These are phyloP conservation scores for Neuroterus valhalla DNA, from an alignment of 1,140 invertebrate species.

Conservation along the genomic window DNA sequence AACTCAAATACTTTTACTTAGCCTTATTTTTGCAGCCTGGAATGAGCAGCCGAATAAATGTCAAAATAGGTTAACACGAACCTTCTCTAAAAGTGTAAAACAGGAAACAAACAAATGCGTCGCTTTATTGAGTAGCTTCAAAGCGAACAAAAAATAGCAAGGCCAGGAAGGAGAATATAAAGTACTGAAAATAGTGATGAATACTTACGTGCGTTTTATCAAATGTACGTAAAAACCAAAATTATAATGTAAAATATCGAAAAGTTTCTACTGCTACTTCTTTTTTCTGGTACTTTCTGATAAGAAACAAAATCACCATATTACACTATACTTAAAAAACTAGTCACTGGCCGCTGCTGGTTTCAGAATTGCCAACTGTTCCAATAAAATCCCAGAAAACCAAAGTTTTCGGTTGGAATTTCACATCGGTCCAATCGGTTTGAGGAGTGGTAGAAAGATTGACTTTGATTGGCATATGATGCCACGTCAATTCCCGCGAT, in stretches of 20 bases:
- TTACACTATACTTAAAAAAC: not conserved
- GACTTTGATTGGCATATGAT: too few relatives aligned
- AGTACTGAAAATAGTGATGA: not conserved
- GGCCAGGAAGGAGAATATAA: not conserved
- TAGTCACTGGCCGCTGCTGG: too few relatives aligned
- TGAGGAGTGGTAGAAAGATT: too few relatives aligned
- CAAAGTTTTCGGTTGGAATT: too few relatives aligned
- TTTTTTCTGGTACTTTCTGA: constrained; percentile 38
- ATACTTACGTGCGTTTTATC: constrained; percentile 46
- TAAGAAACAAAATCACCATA: constrained; percentile 13
- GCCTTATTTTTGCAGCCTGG: not conserved
- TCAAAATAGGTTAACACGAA: constrained; percentile 24
- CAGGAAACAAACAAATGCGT: not conserved
- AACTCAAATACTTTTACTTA: not conserved
- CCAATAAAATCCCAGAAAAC: too few relatives aligned
- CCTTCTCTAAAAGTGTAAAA: not conserved
- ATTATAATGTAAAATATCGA: constrained; percentile 54
- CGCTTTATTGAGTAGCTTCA: not conserved
- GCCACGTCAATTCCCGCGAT: too few relatives aligned
- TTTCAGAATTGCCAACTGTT: too few relatives aligned
- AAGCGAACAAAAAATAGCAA: not conserved
- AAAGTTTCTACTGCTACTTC: constrained; percentile 57
- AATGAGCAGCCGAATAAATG: constrained; percentile 30
- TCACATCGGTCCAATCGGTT: too few relatives aligned
- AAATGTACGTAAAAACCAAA: constrained; percentile 52